Conservation (phyloP, 2,113 vertebrate genomes). For the Octodon degus region DNA sequence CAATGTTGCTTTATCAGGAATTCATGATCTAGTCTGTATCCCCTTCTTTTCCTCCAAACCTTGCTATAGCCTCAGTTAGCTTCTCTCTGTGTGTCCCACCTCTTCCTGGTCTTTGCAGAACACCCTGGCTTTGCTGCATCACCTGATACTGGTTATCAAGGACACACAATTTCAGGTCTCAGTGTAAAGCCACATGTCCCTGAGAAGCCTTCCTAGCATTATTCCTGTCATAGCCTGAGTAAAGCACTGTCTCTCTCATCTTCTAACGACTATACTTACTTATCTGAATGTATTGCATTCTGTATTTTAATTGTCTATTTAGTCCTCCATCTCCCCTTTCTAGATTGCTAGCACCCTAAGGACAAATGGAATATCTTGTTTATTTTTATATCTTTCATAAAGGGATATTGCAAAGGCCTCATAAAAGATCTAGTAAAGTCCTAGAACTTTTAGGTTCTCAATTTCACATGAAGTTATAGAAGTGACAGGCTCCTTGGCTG, state of each 20-base stretch:
- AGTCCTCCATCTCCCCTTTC: not conserved
- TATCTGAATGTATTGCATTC: not conserved
- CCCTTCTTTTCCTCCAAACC: not conserved
- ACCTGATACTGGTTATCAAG: constrained; percentile 28
- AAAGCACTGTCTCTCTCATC: not conserved
- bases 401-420: constrained; percentile 48
- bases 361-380: constrained; percentile 30
- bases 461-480: constrained; percentile 27
- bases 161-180: constrained; percentile 35
- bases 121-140: constrained; percentile 5
- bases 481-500: constrained; percentile 7
- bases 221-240: not conserved
- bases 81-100: not conserved
- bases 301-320: constrained; percentile 19
- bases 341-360: constrained; percentile 30
- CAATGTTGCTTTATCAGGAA: not conserved
- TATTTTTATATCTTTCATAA: constrained; percentile 22
- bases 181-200: not conserved
- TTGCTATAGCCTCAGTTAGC: not conserved
- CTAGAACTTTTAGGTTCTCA: constrained; percentile 17
- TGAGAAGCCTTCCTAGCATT: not conserved
- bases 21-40: not conserved
- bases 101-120: constrained; percentile 38
- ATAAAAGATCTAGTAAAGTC: constrained; percentile 1
- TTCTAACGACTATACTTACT: not conserved